Conservation (phyloP, 2,888 invertebrate genomes). For the Theodoxus fluviatilis region DNA sequence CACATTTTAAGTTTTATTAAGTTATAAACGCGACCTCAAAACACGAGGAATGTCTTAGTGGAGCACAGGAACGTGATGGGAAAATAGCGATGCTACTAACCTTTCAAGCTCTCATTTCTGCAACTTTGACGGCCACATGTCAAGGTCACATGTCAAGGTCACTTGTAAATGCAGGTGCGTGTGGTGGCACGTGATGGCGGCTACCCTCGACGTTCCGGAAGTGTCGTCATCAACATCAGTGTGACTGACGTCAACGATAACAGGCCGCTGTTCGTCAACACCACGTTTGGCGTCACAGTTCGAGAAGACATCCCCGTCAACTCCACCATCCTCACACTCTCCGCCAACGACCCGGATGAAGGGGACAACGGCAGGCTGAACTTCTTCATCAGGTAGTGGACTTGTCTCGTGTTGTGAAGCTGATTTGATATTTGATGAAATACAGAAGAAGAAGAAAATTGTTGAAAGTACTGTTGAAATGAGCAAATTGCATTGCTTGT, state of each 20-base stretch:
- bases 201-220: slow-evolving; percentile 41
- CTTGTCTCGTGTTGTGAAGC: too few relatives aligned
- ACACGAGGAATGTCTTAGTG: too few relatives aligned
- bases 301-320: slow-evolving; percentile 43
- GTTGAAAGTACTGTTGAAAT: slow-evolving; percentile 88
- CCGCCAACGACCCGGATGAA: slow-evolving; percentile 83
- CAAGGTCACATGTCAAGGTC: too few relatives aligned
- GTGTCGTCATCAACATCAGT: slow-evolving; percentile 45
- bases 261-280: slow-evolving; percentile 42
- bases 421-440: too few relatives aligned
- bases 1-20: too few relatives aligned
- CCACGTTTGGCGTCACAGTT: slow-evolving; percentile 43
- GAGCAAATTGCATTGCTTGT: too few relatives aligned
- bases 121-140: too few relatives aligned
- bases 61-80: too few relatives aligned
- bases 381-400: slow-evolving; percentile 62
- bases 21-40: too few relatives aligned
- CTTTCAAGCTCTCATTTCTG: too few relatives aligned
- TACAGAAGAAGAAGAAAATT: slow-evolving; percentile 66
- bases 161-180: slow-evolving; percentile 40
- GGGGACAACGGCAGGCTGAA: slow-evolving; percentile 75
- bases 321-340: slow-evolving; percentile 67
- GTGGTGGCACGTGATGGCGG: slow-evolving; percentile 56
- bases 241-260: slow-evolving; percentile 56
- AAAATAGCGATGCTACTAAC: too few relatives aligned